Evolutionary conservation across 2,888 invertebrate species (phyloP).

Genomic region (Trissolcus japonicus): DNA sequence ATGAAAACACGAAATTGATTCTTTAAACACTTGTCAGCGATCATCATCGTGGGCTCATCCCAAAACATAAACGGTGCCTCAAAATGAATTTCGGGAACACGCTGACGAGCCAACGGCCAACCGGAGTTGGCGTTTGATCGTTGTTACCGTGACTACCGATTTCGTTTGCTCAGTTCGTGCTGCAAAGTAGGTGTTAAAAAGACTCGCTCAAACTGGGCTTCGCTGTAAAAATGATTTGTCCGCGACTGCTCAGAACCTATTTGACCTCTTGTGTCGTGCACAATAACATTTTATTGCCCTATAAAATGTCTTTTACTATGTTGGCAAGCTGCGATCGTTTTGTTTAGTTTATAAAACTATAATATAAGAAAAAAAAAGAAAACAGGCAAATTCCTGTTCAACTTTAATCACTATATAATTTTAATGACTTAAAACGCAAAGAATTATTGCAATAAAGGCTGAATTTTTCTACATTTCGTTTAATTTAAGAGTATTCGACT

Average conservation of each 20-base stretch:
- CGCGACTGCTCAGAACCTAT: conserved; percentile 20
- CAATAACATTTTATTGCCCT: conserved; percentile 52
- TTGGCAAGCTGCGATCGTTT: conserved; percentile 30
- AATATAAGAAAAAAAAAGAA: conserved; percentile 4
- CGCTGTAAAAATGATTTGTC: conserved; percentile 40
- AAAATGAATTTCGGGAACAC: conserved; percentile 24
- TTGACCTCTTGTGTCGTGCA: conserved; percentile 39
- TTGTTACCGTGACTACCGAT: conserved; percentile 71
- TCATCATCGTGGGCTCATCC: conserved; percentile 27
- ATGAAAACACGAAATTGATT: conserved; percentile 33
- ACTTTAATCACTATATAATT: conserved; percentile 11
- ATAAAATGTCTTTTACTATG: conserved; percentile 50
- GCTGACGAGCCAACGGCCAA: conserved; percentile 23
- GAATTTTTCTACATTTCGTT: not conserved
- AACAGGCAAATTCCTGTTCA: conserved; percentile 30
- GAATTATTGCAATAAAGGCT: not conserved
- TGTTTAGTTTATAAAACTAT: conserved; percentile 39
- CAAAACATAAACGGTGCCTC: conserved; percentile 24
- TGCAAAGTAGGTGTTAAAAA: conserved; percentile 45
- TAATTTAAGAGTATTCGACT: too few species aligned
- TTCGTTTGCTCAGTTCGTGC: conserved; percentile 18
- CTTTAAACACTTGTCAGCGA: conserved; percentile 41
- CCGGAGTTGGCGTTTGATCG: conserved; percentile 66
- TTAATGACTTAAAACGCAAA: conserved; percentile 10
- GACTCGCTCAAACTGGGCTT: conserved; percentile 27